Conservation (phyloP, 2,113 vertebrate species). For the Athene noctua region DNA sequence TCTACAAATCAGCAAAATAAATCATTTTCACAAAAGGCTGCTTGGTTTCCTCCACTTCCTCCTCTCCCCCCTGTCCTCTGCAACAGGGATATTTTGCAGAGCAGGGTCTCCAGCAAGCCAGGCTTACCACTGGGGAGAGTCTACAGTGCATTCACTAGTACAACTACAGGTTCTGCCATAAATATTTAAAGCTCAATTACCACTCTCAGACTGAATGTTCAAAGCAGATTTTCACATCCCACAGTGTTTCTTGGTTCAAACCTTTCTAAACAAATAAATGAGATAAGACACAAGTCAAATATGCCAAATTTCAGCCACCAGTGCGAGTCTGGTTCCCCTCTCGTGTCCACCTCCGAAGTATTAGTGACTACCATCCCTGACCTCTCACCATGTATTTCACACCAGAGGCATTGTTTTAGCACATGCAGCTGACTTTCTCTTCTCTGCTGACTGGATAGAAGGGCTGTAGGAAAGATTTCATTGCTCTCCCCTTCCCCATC, state of each 20-base stretch:
- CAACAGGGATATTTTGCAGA: neutral
- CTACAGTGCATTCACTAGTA: neutral
- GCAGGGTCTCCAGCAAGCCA: neutral
- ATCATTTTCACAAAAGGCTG: neutral
- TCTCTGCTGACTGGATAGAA: neutral
- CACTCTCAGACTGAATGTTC: neutral
- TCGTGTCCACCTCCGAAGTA: neutral
- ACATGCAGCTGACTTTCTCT: neutral
- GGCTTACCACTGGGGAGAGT: neutral
- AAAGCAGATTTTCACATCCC: neutral
- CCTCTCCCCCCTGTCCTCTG: neutral
- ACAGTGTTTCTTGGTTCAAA: neutral
- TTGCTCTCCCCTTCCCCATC: neutral
- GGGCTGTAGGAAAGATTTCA: neutral
- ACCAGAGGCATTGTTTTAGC: neutral
- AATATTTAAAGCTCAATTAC: constrained; percentile 41
- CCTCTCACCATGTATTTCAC: neutral
- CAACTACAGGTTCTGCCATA: neutral
- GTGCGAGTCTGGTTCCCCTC: neutral
- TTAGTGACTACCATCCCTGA: neutral
- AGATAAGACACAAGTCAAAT: neutral
- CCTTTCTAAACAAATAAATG: neutral
- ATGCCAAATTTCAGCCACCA: neutral
- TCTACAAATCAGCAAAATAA: neutral
- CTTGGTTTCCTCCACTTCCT: neutral